Base-by-base conservation (phyloP, 2,797 vertebrate genomes). In the Sternotherus odoratus region DNA sequence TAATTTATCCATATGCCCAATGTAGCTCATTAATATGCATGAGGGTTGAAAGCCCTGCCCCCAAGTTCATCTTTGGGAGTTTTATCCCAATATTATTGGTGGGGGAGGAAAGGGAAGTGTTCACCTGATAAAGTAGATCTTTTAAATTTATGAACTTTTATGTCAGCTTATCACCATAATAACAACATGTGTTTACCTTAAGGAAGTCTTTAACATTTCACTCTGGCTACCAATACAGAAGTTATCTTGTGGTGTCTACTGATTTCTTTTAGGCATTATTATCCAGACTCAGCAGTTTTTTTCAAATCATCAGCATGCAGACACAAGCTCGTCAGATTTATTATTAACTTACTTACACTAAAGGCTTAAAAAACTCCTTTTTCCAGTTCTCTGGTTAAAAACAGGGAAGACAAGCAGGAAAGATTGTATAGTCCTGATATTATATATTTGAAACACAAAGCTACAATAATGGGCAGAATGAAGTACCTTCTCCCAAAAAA, bases 401-500 rank as follows among this genome's bases (percentile, higher is more conserved):
- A 0, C 21, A 78, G 77, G 48, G 30, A 86, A 49, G 36, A 36
- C 3, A 50, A 63, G 11, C 21, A 53, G 51, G 56, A 12, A 57
- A 57, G 26, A 33, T 46, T 74, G 77, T 74, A 43, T 82, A 46
- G 9, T 89, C 39, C 48, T 82, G 86, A 46, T 87, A 85, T 83
- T 75, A 28, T 63, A 36, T 66, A n/a, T 82, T 16, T 49, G 46
- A 88, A 84, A 28, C 82, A 60, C 5, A 84, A 53, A 93, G 19
- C 23, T 75, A 77, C 79, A 46, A 74, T 46, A 43, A 7, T 28
- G 43, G 69, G 60, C 81, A 57, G 78, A 83, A 94, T 78, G 83
- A 82, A 63, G n/a, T 19, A 63, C 75, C 88, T 78, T 63, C 80
- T 82, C 69, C 33, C 88, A 86, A 87, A 96, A 72, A 8, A 72